These are phyloP conservation scores for Parelbella ahira DNA, from an alignment of 2,888 invertebrate species.

Conservation along the genomic window DNA sequence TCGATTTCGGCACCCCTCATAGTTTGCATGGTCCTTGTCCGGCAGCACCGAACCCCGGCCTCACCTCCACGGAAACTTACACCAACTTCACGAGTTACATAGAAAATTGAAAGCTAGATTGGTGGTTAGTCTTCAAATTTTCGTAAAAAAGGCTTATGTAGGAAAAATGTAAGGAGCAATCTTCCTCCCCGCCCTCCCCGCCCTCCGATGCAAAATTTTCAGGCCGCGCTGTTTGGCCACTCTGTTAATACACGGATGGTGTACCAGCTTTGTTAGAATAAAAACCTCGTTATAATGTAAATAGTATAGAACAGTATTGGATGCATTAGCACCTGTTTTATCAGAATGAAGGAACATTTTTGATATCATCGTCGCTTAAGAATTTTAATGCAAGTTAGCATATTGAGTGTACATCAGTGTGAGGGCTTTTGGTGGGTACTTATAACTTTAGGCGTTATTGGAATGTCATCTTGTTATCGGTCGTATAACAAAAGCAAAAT, in stretches of 20 bases:
- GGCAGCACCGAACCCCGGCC: slow-evolving; percentile 34
- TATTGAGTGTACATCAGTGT: too few species aligned
- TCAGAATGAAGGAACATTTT: too few species aligned
- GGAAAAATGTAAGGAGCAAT: slow-evolving; percentile 45
- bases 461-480: too few species aligned
- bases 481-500: slow-evolving; percentile 2
- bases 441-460: too few species aligned
- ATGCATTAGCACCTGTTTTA: too few species aligned
- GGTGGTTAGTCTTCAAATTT: slow-evolving; percentile 4
- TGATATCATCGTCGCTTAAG: too few species aligned
- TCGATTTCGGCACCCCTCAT: slow-evolving; percentile 73
- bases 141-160: slow-evolving; percentile 3
- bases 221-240: slow-evolving; percentile 43
- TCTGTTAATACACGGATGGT: slow-evolving; percentile 28
- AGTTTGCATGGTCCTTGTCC: slow-evolving; percentile 74
- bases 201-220: slow-evolving; percentile 62
- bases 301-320: too few species aligned
- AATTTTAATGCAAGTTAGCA: too few species aligned
- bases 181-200: slow-evolving; percentile 38
- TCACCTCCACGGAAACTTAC: slow-evolving; percentile 13
- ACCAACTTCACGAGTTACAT: not conserved
- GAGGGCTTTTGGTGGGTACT: too few species aligned
- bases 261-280: too few species aligned
- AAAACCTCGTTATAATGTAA: too few species aligned
- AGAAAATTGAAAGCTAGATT: slow-evolving; percentile 1